phyloP scores from a whole-genome alignment of 1,140 invertebrate genomes.

The Ooceraea biroi region DNA sequence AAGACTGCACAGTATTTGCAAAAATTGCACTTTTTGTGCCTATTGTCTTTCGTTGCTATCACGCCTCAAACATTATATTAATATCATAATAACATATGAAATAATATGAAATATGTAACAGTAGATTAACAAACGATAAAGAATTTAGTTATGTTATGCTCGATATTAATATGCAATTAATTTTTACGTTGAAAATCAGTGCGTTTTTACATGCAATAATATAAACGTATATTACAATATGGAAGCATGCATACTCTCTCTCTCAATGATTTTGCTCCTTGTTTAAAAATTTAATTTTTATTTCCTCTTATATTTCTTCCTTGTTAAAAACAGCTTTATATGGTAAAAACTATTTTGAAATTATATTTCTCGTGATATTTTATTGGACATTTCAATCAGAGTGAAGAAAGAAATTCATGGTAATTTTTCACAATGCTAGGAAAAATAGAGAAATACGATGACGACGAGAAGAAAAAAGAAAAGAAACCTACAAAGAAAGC shows the following conservation, averaged over 20 bases:
- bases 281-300: not conserved
- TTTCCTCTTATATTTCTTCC: not conserved
- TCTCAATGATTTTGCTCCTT: not conserved
- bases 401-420: not conserved
- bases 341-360: not conserved
- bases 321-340: not conserved
- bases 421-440: slow-evolving; percentile 17
- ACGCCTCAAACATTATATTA: slow-evolving; percentile 23
- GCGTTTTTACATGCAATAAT: too few species aligned
- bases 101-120: not conserved
- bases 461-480: not conserved
- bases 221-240: not conserved
- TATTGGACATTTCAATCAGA: not conserved
- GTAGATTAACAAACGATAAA: not conserved
- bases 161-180: not conserved
- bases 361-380: not conserved
- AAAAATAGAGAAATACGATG: slow-evolving; percentile 7
- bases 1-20: not conserved
- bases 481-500: slow-evolving; percentile 9
- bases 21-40: slow-evolving; percentile 1
- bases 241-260: not conserved
- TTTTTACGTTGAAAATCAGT: not conserved
- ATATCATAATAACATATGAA: not conserved
- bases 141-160: not conserved
- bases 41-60: not conserved